Evolutionary conservation across 2,113 vertebrate genomes (phyloP).

Genomic region (Cnemophilus loriae): DNA sequence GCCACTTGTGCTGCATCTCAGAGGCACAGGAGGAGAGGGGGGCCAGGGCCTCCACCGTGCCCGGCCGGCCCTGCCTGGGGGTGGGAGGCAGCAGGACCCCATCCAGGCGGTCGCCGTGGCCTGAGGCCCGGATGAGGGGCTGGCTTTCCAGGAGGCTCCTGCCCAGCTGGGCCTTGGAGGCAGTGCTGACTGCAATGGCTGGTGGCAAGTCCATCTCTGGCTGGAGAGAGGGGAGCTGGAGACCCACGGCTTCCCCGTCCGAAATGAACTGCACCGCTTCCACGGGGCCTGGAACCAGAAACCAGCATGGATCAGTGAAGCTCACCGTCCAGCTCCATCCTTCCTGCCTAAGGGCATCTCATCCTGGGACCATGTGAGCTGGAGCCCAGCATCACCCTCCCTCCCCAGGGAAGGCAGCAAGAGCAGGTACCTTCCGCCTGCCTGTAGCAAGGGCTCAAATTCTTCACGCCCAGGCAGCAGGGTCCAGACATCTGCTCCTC

Average conservation of each 20-base stretch:
- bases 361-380: accelerated
- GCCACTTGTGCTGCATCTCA: slow-evolving; percentile 62
- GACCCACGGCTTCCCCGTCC: neutral
- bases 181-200: neutral
- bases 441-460: slow-evolving; percentile 5
- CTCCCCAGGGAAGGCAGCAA: neutral
- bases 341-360: neutral
- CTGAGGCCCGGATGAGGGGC: slow-evolving; percentile 37
- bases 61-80: neutral
- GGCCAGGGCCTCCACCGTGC: neutral
- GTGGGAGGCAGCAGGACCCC: neutral
- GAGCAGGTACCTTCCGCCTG: slow-evolving; percentile 46
- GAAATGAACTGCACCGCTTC: slow-evolving; percentile 44
- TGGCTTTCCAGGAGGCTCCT: slow-evolving; percentile 59
- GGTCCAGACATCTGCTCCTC: slow-evolving; percentile 49
- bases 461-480: slow-evolving; percentile 48
- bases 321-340: neutral
- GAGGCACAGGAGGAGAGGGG: slow-evolving; percentile 68
- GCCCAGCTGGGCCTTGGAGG: slow-evolving; percentile 18
- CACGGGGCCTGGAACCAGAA: slow-evolving; percentile 38
- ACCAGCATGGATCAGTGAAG: neutral
- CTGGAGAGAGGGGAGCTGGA: slow-evolving; percentile 37
- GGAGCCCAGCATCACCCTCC: neutral
- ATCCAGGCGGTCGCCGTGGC: neutral
- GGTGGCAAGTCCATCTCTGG: neutral